These are phyloP conservation scores for Esox lucius DNA, from an alignment of 2,797 vertebrate genomes.

Conservation along the genomic window DNA sequence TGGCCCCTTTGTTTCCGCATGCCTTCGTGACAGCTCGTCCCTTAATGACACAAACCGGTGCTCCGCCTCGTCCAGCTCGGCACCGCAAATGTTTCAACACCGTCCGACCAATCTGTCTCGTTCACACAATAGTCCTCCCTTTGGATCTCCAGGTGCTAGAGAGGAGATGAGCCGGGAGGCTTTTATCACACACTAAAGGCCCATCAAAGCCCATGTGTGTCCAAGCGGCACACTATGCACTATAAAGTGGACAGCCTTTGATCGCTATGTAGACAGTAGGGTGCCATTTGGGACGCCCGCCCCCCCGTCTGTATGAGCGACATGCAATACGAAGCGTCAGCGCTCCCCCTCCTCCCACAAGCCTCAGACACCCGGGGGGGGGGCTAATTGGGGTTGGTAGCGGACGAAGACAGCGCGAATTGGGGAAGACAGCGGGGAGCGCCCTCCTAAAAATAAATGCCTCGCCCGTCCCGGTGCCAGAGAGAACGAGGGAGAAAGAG, in stretches of 20 bases:
- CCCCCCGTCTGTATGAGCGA: neutral
- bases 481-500: neutral
- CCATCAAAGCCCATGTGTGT: slow-evolving; percentile 6
- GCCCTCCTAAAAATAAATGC: neutral
- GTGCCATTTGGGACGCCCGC: neutral
- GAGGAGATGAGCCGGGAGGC: neutral
- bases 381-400: slow-evolving; percentile 19
- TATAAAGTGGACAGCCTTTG: neutral
- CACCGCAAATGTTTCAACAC: slow-evolving; percentile 9
- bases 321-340: neutral
- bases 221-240: neutral
- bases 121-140: slow-evolving; percentile 3
- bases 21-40: neutral
- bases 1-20: neutral
- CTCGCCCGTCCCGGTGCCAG: neutral
- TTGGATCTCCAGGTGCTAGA: neutral
- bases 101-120: slow-evolving; percentile 3
- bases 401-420: too few relatives aligned
- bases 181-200: slow-evolving; percentile 19
- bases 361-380: neutral
- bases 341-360: neutral
- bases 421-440: neutral
- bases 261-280: neutral
- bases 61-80: neutral
- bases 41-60: slow-evolving; percentile 4